Percentiles rank a stretch among this genome's conserved stretches.
These are phyloP conservation scores for Heterodera filipjevi DNA, from an alignment of 2,888 invertebrate species.

Conservation along the genomic window DNA sequence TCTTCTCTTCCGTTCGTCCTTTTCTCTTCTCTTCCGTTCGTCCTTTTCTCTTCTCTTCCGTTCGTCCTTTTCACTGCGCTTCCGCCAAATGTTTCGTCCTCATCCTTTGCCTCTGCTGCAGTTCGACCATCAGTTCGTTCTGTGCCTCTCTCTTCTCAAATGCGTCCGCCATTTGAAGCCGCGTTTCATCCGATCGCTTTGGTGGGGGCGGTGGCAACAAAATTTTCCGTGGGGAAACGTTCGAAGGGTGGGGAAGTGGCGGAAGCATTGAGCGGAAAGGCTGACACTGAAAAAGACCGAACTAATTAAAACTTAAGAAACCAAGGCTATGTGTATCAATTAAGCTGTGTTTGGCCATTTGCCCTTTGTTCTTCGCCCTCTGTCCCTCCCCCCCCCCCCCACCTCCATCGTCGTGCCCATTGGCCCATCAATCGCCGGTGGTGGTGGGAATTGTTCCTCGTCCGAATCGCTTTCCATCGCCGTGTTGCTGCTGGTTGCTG, in stretches of 20 bases:
- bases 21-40: neutral
- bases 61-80: neutral
- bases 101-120: conserved; percentile 30
- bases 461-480: conserved; percentile 59
- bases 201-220: conserved; percentile 60
- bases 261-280: neutral
- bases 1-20: too few species aligned
- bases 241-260: neutral
- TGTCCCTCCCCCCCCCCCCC: too few species aligned
- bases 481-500: conserved; percentile 7
- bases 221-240: neutral
- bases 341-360: too few species aligned
- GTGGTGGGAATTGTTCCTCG: conserved; percentile 62
- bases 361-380: too few species aligned
- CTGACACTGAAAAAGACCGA: neutral
- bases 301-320: too few species aligned
- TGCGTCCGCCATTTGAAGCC: conserved; percentile 34
- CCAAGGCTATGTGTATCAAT: too few species aligned
- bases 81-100: neutral
- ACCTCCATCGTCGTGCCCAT: neutral
- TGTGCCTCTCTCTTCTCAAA: conserved; percentile 18
- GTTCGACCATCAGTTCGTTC: conserved; percentile 41
- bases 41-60: neutral
- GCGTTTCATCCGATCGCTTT: conserved; percentile 56
- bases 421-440: conserved; percentile 45